Base-by-base conservation (phyloP, 2,113 vertebrate genomes). In the Enhydra lutris region DNA sequence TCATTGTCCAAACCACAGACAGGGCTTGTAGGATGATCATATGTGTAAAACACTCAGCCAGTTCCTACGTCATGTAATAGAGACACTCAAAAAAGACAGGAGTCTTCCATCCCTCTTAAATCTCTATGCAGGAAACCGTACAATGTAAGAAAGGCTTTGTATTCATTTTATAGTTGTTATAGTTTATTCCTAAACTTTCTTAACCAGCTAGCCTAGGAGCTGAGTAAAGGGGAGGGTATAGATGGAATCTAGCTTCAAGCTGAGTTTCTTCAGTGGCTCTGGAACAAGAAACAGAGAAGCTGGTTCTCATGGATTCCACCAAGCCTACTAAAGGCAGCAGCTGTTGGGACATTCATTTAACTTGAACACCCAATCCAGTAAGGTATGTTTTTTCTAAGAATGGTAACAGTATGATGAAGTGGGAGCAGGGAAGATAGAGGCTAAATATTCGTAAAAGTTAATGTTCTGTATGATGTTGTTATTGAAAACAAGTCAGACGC, bases 401-500 rank as follows among this genome's bases (percentile, higher is more conserved):
- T 8, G 5, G 1, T 52, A 86, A 74, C 57, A 50, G 86, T 36
- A 63, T 84, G 45, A 71, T 67, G 45, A 90, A n/a, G 74, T 76
- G 9, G 47, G 52, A 65, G 2, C n/a, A 52, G 67, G 26, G 85
- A 23, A 91, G 18, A 93, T 42, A 71, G 67, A 42, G 69, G 65
- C 47, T 52, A 97, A 57, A 84, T 84, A 57, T 59, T 91, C 69
- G 74, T 29, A 89, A 96, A 96, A 91, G 63, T 65, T 89, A 55
- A 93, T 95, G 55, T 90, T 63, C 94, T 90, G 69, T 91, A 55
- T 71, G 89, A 96, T 82, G 15, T 84, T 59, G 73, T 4, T 63
- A 23, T 52, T 80, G 20, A 78, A 50, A 42, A 93, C 4, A 52
- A 52, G 15, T 52, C 50, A 91, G 15, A 34, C 71, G 65, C 3